phyloP scores from a whole-genome alignment of 2,888 invertebrate genomes.

The Nomada lathburiana region DNA sequence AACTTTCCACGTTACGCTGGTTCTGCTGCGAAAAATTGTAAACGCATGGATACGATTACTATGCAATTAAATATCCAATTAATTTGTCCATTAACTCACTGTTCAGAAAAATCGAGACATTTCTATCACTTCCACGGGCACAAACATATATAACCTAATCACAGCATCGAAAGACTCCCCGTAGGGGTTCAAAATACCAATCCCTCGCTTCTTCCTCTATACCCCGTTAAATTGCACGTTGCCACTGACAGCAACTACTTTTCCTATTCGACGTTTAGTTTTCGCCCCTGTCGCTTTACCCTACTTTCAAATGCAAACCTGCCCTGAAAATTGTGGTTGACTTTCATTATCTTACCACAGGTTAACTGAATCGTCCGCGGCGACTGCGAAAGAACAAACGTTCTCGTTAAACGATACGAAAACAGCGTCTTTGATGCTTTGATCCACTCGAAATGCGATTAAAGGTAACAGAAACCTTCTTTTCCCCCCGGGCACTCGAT shows the following conservation, averaged over 20 bases:
- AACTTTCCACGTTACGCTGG: too few relatives aligned
- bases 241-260: constrained; percentile 75
- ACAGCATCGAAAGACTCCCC: constrained; percentile 31
- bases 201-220: constrained; percentile 66
- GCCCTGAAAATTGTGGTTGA: constrained; percentile 30
- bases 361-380: constrained; percentile 23
- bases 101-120: background rate
- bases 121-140: constrained; percentile 28
- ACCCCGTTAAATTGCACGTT: constrained; percentile 60
- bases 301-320: constrained; percentile 15
- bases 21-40: too few relatives aligned
- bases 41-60: background rate
- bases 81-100: background rate
- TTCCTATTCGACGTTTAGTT: constrained; percentile 79
- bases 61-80: background rate
- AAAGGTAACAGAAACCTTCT: constrained; percentile 21
- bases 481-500: background rate
- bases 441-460: constrained; percentile 27
- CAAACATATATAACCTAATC: constrained; percentile 41
- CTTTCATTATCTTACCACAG: constrained; percentile 27
- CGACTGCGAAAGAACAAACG: constrained; percentile 6
- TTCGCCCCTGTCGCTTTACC: constrained; percentile 67
- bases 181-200: constrained; percentile 71
- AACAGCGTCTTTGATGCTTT: background rate
- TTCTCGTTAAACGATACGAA: constrained; percentile 29